Evolutionary conservation across 2,888 invertebrate species (phyloP), one percentile per base, ranked within the genome.

Genomic region (Pyrgus malvae): DNA sequence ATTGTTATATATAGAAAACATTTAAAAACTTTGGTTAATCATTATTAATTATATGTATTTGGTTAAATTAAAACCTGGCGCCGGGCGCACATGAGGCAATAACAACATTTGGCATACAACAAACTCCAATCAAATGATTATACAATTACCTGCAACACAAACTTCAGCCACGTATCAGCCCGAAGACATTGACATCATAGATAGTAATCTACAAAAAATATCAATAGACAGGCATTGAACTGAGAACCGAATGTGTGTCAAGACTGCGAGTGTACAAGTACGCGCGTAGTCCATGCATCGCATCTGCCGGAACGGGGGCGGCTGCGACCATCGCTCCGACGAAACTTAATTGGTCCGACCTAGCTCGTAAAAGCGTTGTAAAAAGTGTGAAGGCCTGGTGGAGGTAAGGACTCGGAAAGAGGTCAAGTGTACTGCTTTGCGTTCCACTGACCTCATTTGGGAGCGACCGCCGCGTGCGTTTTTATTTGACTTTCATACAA

Each of bases 371-470:
- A 84, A 86, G 82, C 83, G 75, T 78, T 88, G 88, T 88, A 87
- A 89, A 89, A 87, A 85, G 83, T 83, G 81, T 85, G 89, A 90
- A 90, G 89, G 88, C 85, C 89, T 87, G 85, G 84, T 78, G 82
- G 87, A 86, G 86, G 88, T 89, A 87, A 89, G 90, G 89, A 90
- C 89, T 89, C 78, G 71, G 74, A 90, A 90, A 89, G 90, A 86
- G 90, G 90, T 90, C 90, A 89, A 90, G 89, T 89, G 89, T 88
- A 89, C 84, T 84, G 81, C 81, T 73, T 82, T 82, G 85, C 77
- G 89, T 84, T 88, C 88, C 78, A 89, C 87, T 90, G 83, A 84
- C 90, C 90, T 90, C 88, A 89, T 90, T 90, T 80, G 72, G 71
- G 73, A 76, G 67, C 71, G 76, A 73, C 74, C 70, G 76, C 70